Conservation (phyloP, 1,140 invertebrate genomes). For the Drosophila teissieri region DNA sequence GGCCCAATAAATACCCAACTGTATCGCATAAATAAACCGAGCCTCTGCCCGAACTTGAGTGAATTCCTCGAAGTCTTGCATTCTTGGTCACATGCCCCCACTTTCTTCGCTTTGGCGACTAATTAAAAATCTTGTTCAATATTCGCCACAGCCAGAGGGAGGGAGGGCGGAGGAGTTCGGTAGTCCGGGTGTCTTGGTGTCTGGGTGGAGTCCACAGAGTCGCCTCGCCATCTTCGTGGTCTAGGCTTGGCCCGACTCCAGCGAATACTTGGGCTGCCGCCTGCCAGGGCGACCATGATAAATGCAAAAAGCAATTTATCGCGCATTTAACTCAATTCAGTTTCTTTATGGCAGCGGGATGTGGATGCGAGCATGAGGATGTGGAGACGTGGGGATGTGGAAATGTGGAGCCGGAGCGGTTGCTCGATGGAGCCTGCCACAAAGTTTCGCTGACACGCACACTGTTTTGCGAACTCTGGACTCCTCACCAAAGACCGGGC, state of each 20-base stretch:
- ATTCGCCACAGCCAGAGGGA: constrained; percentile 63
- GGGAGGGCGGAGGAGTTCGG: background rate
- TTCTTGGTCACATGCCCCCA: background rate
- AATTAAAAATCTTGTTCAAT: constrained; percentile 83
- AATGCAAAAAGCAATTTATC: constrained; percentile 84
- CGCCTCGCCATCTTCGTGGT: constrained; percentile 29
- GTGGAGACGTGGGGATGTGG: background rate
- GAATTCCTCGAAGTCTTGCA: constrained; percentile 39
- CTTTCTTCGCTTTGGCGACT: constrained; percentile 55
- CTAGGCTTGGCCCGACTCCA: constrained; percentile 60
- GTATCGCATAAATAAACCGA: constrained; percentile 43
- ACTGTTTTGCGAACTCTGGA: constrained; percentile 6
- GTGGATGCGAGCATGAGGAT: background rate
- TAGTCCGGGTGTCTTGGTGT: background rate
- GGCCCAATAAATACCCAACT: constrained; percentile 52
- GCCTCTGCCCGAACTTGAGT: constrained; percentile 29
- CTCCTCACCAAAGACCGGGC: constrained; percentile 23
- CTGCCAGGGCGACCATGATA: constrained; percentile 72
- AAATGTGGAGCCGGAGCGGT: background rate
- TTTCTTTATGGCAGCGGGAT: constrained; percentile 68
- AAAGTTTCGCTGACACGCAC: constrained; percentile 73
- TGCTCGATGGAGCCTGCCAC: constrained; percentile 50
- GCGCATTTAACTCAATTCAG: constrained; percentile 83
- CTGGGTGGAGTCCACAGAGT: constrained; percentile 16
- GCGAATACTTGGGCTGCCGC: constrained; percentile 35